These are phyloP conservation scores for Buathra laborator DNA, from an alignment of 2,888 invertebrate species.

Conservation along the genomic window DNA sequence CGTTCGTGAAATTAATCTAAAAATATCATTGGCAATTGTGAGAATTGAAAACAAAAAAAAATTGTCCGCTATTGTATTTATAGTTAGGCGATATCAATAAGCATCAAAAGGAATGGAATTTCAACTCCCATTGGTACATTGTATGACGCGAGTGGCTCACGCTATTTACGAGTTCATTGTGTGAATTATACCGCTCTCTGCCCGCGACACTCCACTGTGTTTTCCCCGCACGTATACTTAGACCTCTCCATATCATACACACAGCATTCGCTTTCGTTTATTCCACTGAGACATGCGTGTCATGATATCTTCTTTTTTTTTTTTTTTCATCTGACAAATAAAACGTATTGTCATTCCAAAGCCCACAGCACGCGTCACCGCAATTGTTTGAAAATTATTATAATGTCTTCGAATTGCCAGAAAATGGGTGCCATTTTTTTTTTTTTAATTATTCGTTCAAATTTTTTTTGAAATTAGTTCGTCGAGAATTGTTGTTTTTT, in stretches of 20 bases:
- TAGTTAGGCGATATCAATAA: constrained; percentile 58
- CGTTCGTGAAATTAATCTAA: neutral
- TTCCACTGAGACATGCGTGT: neutral
- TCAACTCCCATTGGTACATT: constrained; percentile 50
- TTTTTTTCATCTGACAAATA: neutral
- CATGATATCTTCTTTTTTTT: neutral
- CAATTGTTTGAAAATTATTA: neutral
- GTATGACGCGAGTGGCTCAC: constrained; percentile 59
- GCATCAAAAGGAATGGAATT: constrained; percentile 67
- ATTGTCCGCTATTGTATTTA: constrained; percentile 46
- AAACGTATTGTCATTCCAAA: neutral
- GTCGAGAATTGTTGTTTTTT: neutral
- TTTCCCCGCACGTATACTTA: constrained; percentile 22
- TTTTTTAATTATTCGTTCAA: neutral
- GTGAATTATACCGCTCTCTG: constrained; percentile 59
- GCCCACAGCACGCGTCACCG: neutral
- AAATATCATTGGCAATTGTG: neutral
- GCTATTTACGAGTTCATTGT: constrained; percentile 65
- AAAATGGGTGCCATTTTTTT: constrained; percentile 4
- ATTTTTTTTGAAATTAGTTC: neutral
- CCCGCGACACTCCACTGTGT: constrained; percentile 41
- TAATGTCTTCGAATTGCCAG: neutral
- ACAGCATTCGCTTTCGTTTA: constrained; percentile 21
- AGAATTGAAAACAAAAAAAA: neutral
- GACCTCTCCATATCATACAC: neutral